Percentiles rank a stretch among this genome's conserved stretches.
phyloP scores from a whole-genome alignment of 2,113 vertebrate species.

The Ictalurus punctatus region DNA sequence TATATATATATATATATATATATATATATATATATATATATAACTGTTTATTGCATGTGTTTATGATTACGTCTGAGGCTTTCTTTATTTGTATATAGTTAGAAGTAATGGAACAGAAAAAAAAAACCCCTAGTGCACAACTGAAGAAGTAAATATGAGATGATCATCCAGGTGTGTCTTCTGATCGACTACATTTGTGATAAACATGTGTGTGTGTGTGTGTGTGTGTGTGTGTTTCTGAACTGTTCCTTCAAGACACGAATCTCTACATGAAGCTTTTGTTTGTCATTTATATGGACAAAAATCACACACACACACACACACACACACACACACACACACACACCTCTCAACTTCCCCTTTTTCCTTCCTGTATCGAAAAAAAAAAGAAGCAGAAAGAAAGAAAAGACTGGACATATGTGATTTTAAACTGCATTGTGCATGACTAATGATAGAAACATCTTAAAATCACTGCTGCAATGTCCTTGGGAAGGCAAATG shows the following conservation, averaged over 20 bases:
- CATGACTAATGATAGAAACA: slow-evolving; percentile 99
- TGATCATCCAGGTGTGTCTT: background rate
- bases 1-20: too few species aligned
- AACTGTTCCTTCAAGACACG: background rate
- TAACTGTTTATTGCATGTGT: background rate
- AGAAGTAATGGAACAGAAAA: background rate
- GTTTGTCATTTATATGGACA: background rate
- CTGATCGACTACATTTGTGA: background rate
- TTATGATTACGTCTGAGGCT: background rate
- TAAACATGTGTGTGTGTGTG: background rate
- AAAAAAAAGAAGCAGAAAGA: slow-evolving; percentile 61
- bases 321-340: background rate
- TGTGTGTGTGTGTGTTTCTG: too few species aligned
- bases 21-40: too few species aligned
- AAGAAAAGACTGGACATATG: slow-evolving; percentile 84
- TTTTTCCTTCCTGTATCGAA: slow-evolving; percentile 42
- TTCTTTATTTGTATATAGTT: background rate
- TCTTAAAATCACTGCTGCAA: slow-evolving; percentile 99
- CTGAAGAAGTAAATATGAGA: background rate
- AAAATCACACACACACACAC: background rate
- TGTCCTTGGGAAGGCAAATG: slow-evolving; percentile 99
- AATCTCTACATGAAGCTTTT: background rate
- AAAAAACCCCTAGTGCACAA: background rate
- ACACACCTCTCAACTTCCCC: background rate
- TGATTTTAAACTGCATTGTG: slow-evolving; percentile 92